A percentile compares a stretch with the other conserved stretches of the same genome.
Conservation (phyloP, 2,113 vertebrate species). For the Periophthalmodon schlosseri region DNA sequence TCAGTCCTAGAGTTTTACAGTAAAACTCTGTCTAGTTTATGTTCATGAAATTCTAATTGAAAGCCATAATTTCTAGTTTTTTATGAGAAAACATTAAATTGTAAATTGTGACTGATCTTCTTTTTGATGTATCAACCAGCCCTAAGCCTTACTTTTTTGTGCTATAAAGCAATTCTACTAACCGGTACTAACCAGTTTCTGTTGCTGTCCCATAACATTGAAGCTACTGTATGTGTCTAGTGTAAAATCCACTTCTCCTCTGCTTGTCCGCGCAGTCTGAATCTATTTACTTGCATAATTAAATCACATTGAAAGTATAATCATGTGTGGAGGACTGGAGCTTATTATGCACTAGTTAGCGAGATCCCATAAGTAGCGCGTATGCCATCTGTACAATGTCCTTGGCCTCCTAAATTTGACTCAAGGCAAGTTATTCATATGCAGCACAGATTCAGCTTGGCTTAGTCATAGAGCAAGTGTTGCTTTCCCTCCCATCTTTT, state of each 20-base stretch:
- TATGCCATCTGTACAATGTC: constrained; percentile 38
- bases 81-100: not conserved
- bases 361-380: constrained; percentile 28
- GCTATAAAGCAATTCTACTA: too few relatives aligned
- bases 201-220: not conserved
- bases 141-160: too few relatives aligned
- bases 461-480: constrained; percentile 48
- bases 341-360: constrained; percentile 17
- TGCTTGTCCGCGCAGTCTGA: constrained; percentile 2
- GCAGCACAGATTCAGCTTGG: constrained; percentile 43
- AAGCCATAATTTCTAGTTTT: too few relatives aligned
- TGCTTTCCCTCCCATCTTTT: constrained; percentile 9
- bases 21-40: too few relatives aligned
- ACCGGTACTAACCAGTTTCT: too few relatives aligned
- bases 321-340: constrained; percentile 7
- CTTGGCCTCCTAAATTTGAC: constrained; percentile 42
- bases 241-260: not conserved
- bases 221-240: not conserved
- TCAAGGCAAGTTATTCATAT: constrained; percentile 48
- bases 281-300: constrained; percentile 24
- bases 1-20: too few relatives aligned
- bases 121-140: too few relatives aligned
- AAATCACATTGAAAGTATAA: constrained; percentile 5
- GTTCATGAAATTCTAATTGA: too few relatives aligned
- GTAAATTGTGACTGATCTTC: not conserved